Percentiles rank a stretch among this genome's conserved stretches.
Evolutionary conservation across 2,888 invertebrate genomes (phyloP).

Genomic region (Camponotus fellah): DNA sequence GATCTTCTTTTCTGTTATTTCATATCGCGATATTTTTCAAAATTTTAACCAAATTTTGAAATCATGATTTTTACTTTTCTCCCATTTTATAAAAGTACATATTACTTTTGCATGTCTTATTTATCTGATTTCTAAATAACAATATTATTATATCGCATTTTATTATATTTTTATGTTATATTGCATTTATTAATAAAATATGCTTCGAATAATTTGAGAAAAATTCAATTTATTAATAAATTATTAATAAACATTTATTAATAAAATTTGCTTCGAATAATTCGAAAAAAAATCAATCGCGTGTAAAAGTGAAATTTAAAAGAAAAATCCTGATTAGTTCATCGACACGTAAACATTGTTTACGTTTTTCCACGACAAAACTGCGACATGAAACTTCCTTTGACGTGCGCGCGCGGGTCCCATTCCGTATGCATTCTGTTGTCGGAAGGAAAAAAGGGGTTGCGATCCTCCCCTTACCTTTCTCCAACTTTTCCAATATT

Average conservation of each 20-base stretch:
- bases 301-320: not conserved
- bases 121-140: not conserved
- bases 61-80: too few relatives aligned
- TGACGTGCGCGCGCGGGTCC: constrained; percentile 62
- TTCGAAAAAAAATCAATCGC: not conserved
- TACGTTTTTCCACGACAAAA: constrained; percentile 6
- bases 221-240: too few relatives aligned
- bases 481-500: constrained; percentile 80
- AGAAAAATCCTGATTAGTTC: too few relatives aligned
- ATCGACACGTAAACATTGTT: constrained; percentile 19
- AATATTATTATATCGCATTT: not conserved
- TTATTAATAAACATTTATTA: too few relatives aligned
- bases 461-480: constrained; percentile 28
- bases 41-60: not conserved
- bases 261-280: not conserved
- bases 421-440: constrained; percentile 78
- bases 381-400: constrained; percentile 44
- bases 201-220: not conserved
- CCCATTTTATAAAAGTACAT: not conserved
- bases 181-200: too few relatives aligned
- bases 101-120: not conserved
- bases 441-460: constrained; percentile 72
- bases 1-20: not conserved
- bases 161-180: too few relatives aligned
- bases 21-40: not conserved